Evolutionary conservation across 2,797 vertebrate species (phyloP), one percentile per base, ranked within the genome.

Genomic region (Psittacula derbiana): DNA sequence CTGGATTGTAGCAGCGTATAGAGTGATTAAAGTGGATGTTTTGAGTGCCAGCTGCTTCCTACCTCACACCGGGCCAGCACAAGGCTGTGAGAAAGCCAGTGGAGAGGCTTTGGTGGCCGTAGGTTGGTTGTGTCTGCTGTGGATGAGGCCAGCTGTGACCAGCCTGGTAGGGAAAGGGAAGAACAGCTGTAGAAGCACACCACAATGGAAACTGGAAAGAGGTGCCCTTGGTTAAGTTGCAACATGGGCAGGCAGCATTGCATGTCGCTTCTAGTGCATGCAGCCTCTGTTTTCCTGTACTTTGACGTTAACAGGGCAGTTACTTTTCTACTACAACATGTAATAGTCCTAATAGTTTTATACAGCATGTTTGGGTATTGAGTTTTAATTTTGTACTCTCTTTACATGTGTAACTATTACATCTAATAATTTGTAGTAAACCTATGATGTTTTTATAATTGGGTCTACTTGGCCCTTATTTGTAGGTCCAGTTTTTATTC

Each of bases 301-400:
- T 69, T 57, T 58, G 23, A 10, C 69, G 10, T 66, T 69, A 64
- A 28, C 7, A 6, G 49, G n/a, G 30, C 66, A 58, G 66, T 71
- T 60, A 8, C 13, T 58, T 90, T 44, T 10, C 60, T 64, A 2
- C 16, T 66, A 0, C 27, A 33, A 31, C 4, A 2, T 21, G 12
- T 62, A 8, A 12, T 46, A 53, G 27, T 55, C 17, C 16, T n/a
- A 27, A 36, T 11, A 17, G 5, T 41, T 76, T 62, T 55, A 25
- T 64, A 11, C 13, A 28, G 47, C 5, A 21, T 6, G 3, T 16
- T 14, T 76, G 24, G 11, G 46, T 14, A 20, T 38, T 80, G 14
- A 0, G 3, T n/a, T 80, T 78, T 84, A 60, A 25, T 70, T 83
- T 33, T 0, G 0, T 61, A 31, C 10, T 70, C 5, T 75, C 28